phyloP scores from a whole-genome alignment of 2,113 vertebrate species.

The Pteronura brasiliensis region DNA sequence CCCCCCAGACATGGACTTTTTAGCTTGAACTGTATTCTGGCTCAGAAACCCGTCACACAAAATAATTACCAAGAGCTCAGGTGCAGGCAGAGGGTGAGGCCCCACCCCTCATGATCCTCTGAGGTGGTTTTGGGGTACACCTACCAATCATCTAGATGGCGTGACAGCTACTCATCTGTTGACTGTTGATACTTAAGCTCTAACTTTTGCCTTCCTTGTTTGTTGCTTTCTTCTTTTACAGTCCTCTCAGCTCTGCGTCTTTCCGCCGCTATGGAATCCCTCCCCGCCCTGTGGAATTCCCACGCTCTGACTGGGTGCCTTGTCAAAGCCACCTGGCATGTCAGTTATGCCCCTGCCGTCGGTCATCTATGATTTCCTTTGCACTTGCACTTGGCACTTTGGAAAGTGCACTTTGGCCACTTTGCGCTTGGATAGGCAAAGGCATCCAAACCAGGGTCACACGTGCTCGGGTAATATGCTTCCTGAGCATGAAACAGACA shows the following conservation, averaged over 20 bases:
- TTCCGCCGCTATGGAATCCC: not conserved
- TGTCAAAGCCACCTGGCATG: not conserved
- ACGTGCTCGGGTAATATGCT: not conserved
- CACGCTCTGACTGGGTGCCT: not conserved
- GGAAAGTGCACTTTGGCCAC: not conserved
- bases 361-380: not conserved
- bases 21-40: not conserved
- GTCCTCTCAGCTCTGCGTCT: not conserved
- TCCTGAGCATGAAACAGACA: not conserved
- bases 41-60: not conserved
- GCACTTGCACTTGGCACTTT: no score
- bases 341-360: rapidly evolving
- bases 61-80: not conserved
- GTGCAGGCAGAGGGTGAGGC: not conserved
- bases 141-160: not conserved
- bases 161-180: not conserved
- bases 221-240: not conserved
- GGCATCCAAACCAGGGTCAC: not conserved
- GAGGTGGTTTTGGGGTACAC: not conserved
- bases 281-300: not conserved
- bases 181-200: not conserved
- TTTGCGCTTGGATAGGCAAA: not conserved
- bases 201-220: not conserved
- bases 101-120: rapidly evolving
- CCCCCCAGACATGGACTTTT: not conserved